Evolutionary conservation across 2,797 vertebrate species (phyloP).

Genomic region (Sebastiscus albofasciatus): DNA sequence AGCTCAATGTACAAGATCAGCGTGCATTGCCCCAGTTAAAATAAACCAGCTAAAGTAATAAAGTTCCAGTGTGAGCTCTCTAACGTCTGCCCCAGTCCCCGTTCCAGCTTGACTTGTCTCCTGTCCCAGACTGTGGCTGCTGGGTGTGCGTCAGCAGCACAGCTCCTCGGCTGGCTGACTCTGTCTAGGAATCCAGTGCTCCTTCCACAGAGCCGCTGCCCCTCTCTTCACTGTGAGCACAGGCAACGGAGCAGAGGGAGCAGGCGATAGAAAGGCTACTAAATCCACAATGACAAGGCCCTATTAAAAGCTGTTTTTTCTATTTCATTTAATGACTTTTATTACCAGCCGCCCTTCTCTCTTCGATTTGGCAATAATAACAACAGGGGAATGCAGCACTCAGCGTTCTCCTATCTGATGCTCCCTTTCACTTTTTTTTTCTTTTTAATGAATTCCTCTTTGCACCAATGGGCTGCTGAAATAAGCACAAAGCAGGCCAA

Average conservation of each 20-base stretch:
- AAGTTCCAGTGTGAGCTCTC: constrained; percentile 66
- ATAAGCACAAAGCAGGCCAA: constrained; percentile 74
- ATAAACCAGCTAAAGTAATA: constrained; percentile 76
- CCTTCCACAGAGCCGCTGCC: constrained; percentile 71
- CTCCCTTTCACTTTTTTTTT: constrained; percentile 63
- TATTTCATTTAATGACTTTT: constrained; percentile 83
- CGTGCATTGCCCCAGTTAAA: constrained; percentile 60
- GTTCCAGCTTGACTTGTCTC: constrained; percentile 74
- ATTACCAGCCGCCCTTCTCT: constrained; percentile 74
- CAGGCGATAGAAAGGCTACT: constrained; percentile 71
- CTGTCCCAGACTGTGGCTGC: constrained; percentile 81
- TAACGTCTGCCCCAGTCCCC: constrained; percentile 61
- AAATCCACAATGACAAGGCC: constrained; percentile 80
- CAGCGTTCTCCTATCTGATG: constrained; percentile 77
- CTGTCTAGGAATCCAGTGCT: constrained; percentile 76
- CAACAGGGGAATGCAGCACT: constrained; percentile 81
- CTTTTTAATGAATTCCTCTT: constrained; percentile 80
- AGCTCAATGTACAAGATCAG: constrained; percentile 39
- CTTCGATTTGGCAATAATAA: constrained; percentile 84
- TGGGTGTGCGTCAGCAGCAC: constrained; percentile 76
- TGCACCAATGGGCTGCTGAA: constrained; percentile 81
- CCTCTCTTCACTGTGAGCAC: constrained; percentile 52
- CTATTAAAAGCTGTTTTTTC: constrained; percentile 79
- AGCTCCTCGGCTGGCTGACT: constrained; percentile 72
- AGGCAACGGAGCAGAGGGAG: constrained; percentile 45